Conservation (phyloP, 2,797 vertebrate species). For the Sebastes diploproa region DNA sequence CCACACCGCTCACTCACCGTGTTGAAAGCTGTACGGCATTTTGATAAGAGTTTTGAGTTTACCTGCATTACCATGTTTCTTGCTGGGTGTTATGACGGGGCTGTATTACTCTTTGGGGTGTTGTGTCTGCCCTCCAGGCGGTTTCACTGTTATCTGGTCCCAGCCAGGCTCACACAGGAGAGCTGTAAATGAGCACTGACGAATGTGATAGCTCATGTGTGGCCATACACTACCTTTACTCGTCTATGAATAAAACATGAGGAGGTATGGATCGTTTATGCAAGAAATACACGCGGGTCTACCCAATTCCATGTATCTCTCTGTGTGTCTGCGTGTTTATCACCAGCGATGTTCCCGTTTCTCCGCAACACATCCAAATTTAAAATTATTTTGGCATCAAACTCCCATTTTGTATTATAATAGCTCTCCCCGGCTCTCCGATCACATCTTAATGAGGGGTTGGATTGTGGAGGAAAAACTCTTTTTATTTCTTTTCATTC, state of each 20-base stretch:
- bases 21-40: constrained; percentile 68
- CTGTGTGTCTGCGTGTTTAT: constrained; percentile 22
- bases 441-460: constrained; percentile 43
- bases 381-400: constrained; percentile 31
- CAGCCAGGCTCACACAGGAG: constrained; percentile 73
- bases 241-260: constrained; percentile 79
- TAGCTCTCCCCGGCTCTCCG: constrained; percentile 15
- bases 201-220: constrained; percentile 80
- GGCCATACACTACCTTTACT: constrained; percentile 69
- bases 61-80: constrained; percentile 77
- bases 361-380: neutral
- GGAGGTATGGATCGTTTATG: constrained; percentile 56
- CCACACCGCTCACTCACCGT: constrained; percentile 49
- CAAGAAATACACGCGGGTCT: constrained; percentile 15
- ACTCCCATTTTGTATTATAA: constrained; percentile 24
- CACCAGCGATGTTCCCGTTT: neutral
- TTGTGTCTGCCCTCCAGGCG: constrained; percentile 74
- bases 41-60: constrained; percentile 75
- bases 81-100: constrained; percentile 76
- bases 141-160: constrained; percentile 80
- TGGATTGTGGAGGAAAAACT: constrained; percentile 22
- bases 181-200: constrained; percentile 73
- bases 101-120: constrained; percentile 76
- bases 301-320: constrained; percentile 41
- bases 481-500: constrained; percentile 28